Percentiles rank a stretch among this genome's conserved stretches.
Evolutionary conservation across 2,113 vertebrate species (phyloP).

Genomic region (Erythrolamprus reginae): DNA sequence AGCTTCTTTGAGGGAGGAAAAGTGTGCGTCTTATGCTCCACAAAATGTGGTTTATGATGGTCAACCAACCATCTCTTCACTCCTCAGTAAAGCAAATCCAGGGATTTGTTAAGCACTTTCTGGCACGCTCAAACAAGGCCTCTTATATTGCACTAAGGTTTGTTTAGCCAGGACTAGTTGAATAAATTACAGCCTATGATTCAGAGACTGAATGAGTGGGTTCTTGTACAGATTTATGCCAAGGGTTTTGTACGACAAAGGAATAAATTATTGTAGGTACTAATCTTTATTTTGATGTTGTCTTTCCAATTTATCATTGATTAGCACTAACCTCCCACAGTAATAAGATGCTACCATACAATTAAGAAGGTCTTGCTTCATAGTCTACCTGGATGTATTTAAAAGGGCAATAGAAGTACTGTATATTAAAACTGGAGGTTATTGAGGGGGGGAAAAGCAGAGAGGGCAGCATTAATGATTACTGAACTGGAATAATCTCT

Average conservation of each 20-base stretch:
- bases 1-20: too few relatives aligned
- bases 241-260: slow-evolving; percentile 55
- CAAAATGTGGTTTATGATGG: too few relatives aligned
- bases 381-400: slow-evolving; percentile 34
- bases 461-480: not conserved
- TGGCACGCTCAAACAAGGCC: not conserved
- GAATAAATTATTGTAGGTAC: slow-evolving; percentile 43
- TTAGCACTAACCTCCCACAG: slow-evolving; percentile 53
- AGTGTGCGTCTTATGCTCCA: too few relatives aligned
- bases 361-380: slow-evolving; percentile 52
- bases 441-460: rapidly evolving
- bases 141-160: not conserved
- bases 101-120: not conserved
- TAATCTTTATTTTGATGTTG: slow-evolving; percentile 51
- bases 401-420: slow-evolving; percentile 38
- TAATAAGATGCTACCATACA: slow-evolving; percentile 51
- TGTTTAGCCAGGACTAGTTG: not conserved
- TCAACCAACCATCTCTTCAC: not conserved
- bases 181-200: not conserved
- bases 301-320: slow-evolving; percentile 56
- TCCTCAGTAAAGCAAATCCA: not conserved
- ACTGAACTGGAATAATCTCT: not conserved
- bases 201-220: not conserved
- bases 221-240: slow-evolving; percentile 12
- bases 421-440: slow-evolving; percentile 12